Evolutionary conservation across 2,888 invertebrate genomes (phyloP).

Genomic region (Esperia sulphurella): DNA sequence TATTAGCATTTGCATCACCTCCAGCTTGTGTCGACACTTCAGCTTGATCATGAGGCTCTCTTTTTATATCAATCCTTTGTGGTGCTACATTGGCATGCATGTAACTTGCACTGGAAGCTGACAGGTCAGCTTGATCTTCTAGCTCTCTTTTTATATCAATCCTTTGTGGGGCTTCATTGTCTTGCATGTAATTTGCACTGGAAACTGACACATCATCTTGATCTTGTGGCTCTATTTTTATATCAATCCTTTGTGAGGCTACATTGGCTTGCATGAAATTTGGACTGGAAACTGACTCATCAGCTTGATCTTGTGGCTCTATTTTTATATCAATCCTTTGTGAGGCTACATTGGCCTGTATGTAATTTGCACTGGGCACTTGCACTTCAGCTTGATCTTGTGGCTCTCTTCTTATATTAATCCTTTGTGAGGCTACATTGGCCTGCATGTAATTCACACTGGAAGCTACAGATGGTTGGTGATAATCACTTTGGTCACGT

Average conservation of each 20-base stretch:
- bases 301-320: constrained; percentile 33
- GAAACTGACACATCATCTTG: constrained; percentile 14
- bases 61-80: constrained; percentile 43
- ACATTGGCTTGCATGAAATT: background rate
- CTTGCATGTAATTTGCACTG: constrained; percentile 8
- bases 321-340: constrained; percentile 44
- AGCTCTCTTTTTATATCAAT: constrained; percentile 53
- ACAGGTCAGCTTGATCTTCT: constrained; percentile 10
- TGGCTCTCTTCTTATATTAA: constrained; percentile 3
- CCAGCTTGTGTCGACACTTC: constrained; percentile 29
- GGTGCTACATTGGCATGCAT: background rate
- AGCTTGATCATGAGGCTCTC: constrained; percentile 40
- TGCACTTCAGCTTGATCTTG: constrained; percentile 4
- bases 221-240: constrained; percentile 59
- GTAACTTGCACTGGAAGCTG: constrained; percentile 16
- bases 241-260: constrained; percentile 26
- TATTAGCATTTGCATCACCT: constrained; percentile 19
- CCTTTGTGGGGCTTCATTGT: constrained; percentile 14
- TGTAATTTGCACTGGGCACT: constrained; percentile 13
- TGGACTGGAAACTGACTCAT: constrained; percentile 12
- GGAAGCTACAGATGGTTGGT: background rate
- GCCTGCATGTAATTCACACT: background rate
- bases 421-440: background rate
- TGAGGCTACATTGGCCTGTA: background rate
- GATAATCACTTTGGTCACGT: constrained; percentile 12